Evolutionary conservation across 2,113 vertebrate species (phyloP), one percentile per base, ranked within the genome.

Genomic region (Ranitomeya variabilis): DNA sequence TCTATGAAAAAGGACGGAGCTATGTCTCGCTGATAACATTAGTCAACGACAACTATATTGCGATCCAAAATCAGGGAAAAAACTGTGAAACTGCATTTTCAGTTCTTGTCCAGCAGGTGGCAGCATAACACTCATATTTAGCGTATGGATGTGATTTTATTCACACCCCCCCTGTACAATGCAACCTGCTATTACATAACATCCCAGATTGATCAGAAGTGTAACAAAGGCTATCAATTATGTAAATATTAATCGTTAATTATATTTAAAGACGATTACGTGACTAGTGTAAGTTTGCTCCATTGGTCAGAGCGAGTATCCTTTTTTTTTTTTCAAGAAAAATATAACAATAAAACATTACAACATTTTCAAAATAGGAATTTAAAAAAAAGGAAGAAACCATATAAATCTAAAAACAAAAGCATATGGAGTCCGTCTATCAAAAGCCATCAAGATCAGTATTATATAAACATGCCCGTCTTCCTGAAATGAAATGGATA

Each of bases 51-150:
- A 57, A 80, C 31, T 62, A 31, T 82, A 7, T 12, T 69, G 12
- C 4, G 6, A 45, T 74, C 12, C 15, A 37, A 74, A 26, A 37
- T 69, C 23, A 12, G 23, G 0, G 0, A 74, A 18, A 5, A n/a
- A 67, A 82, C 18, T 37, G 6, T 19, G 11, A 7, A 62, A 23
- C 4, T 51, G 55, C 52, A 74, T 52, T 82, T 23, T 21, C 26
- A 1, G 21, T 21, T 23, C 2, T 84, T 55, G 16, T 51, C 71
- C 87, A 89, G 80, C 69, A 89, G 87, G 80, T 77, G 87, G 80
- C 59, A 37, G 69, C 54, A 6, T 67, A n/a, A 77, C 77, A 71
- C 87, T 52, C 71, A 55, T 31, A 7, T 26, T n/a, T 54, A 23
- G 45, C 69, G 7, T 16, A 73, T 16, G n/a, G 52, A 7, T 45